A percentile compares a stretch with the other conserved stretches of the same genome.
phyloP scores from a whole-genome alignment of 1,140 invertebrate species.

The Drosophila parabipectinata region DNA sequence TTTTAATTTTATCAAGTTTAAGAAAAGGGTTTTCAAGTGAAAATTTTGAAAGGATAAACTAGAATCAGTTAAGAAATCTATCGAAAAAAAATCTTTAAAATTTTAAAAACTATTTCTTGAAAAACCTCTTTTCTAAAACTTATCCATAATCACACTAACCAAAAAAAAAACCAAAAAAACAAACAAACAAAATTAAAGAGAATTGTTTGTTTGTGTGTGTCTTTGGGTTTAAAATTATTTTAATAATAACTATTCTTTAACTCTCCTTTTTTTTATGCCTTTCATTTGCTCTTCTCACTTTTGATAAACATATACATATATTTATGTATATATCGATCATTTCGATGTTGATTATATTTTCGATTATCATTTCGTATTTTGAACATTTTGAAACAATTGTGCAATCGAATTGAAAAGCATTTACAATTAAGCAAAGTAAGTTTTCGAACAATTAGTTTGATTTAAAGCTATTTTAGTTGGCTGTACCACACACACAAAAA shows the following conservation, averaged over 20 bases:
- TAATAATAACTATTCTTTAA: slow-evolving; percentile 29
- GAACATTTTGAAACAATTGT: slow-evolving; percentile 39
- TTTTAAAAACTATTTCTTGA: no score
- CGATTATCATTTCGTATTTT: slow-evolving; percentile 53
- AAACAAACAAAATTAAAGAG: slow-evolving; percentile 14
- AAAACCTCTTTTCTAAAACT: background rate
- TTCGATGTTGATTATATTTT: slow-evolving; percentile 56
- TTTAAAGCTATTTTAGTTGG: slow-evolving; percentile 57
- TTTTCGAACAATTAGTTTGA: slow-evolving; percentile 57
- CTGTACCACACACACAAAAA: slow-evolving; percentile 20
- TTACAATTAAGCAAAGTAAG: slow-evolving; percentile 82
- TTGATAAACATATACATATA: background rate
- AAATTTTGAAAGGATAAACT: background rate
- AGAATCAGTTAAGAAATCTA: background rate
- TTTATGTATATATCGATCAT: slow-evolving; percentile 9
- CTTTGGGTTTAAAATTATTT: slow-evolving; percentile 26
- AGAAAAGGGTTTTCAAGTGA: background rate
- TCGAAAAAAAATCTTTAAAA: no score
- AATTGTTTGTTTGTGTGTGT: slow-evolving; percentile 37
- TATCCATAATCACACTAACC: background rate
- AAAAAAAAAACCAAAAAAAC: slow-evolving; percentile 9
- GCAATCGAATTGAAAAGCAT: slow-evolving; percentile 65
- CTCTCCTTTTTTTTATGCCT: slow-evolving; percentile 32
- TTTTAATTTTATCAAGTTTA: background rate
- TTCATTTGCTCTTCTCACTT: slow-evolving; percentile 62